Conservation (phyloP, 1,140 invertebrate genomes). For the Drosophila carrolli region DNA sequence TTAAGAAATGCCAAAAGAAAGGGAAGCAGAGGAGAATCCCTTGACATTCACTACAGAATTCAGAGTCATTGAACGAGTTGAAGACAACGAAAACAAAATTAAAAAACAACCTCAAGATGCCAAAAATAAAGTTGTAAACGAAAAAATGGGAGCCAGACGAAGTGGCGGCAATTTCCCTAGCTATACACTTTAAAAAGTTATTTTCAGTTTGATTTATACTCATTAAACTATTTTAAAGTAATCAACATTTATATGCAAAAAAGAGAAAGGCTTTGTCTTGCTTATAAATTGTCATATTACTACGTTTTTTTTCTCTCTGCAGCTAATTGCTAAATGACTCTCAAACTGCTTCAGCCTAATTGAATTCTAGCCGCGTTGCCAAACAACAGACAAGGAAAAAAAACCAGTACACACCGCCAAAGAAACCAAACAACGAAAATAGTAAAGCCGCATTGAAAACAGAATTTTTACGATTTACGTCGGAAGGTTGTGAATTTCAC, state of each 20-base stretch:
- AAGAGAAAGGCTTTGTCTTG: not conserved
- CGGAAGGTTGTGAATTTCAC: conserved; percentile 75
- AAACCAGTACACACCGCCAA: conserved; percentile 35
- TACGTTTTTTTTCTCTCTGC: not conserved
- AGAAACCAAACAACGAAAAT: conserved; percentile 43
- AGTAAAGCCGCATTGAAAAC: conserved; percentile 64
- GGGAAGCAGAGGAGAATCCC: conserved; percentile 1
- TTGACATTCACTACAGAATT: conserved; percentile 25
- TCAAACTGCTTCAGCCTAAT: conserved; percentile 36
- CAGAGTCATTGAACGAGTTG: conserved; percentile 69
- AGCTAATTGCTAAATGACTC: conserved; percentile 52
- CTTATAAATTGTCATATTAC: too few relatives aligned
- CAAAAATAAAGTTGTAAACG: conserved; percentile 36
- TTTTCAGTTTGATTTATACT: not conserved
- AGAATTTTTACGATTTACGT: conserved; percentile 77
- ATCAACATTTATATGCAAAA: too few relatives aligned
- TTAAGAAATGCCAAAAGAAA: conserved; percentile 23
- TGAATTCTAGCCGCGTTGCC: conserved; percentile 46
- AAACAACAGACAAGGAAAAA: conserved; percentile 35
- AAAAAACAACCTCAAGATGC: conserved; percentile 16
- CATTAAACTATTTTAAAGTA: not conserved
- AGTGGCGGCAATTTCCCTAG: conserved; percentile 3
- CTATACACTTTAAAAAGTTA: not conserved
- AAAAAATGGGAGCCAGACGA: conserved; percentile 21
- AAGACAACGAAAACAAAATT: conserved; percentile 19